Base-by-base conservation (phyloP, 2,888 invertebrate species). In the Taphrorychus bicolor region DNA sequence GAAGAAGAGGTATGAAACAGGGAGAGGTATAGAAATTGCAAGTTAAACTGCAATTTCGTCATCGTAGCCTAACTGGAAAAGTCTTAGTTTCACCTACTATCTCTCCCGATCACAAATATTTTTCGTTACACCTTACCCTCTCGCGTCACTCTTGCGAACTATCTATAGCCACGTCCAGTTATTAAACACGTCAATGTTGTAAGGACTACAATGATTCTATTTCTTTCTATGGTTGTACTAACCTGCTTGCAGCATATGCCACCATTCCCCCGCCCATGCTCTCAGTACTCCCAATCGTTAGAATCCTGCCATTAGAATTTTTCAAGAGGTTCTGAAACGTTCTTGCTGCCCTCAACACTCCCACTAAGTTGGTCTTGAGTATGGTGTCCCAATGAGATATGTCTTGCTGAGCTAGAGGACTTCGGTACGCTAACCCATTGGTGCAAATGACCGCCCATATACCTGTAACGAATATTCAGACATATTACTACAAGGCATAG, bases 381-480 rank as follows among this genome's bases (percentile, higher is more conserved):
- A 90, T 88, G 17, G 87, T 84, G 76, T 91, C 91, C 91, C 91
- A 91, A 75, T 89, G 88, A 0, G 86, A 76, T 3, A 89, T 87
- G 68, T 92, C 91, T 75, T 90, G 90, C 71, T 85, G 86, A 72
- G 89, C 89, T 59, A 90, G 84, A 41, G 87, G 83, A 17, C 93
- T 92, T 9, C 90, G 88, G 65, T 90, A 89, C 65, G 90, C 89
- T 74, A 90, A 85, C 22, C 93, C 93, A 18, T 92, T 92, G 23
- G 93, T 93, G 82, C 93, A 93, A 70, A 94, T 88, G 21, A 94
- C 91, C 53, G 93, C 92, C 88, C 92, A 91, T 61, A 92, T 85
- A 70, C 91, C 91, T 91, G 80, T 2, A 82, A 82, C 17, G 42
- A 53, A 53, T n/a, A n/a, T n/a, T n/a, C n/a, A n/a, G n/a, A n/a